These are phyloP conservation scores for Sciaenops ocellatus DNA, from an alignment of 2,797 vertebrate species.

Conservation along the genomic window DNA sequence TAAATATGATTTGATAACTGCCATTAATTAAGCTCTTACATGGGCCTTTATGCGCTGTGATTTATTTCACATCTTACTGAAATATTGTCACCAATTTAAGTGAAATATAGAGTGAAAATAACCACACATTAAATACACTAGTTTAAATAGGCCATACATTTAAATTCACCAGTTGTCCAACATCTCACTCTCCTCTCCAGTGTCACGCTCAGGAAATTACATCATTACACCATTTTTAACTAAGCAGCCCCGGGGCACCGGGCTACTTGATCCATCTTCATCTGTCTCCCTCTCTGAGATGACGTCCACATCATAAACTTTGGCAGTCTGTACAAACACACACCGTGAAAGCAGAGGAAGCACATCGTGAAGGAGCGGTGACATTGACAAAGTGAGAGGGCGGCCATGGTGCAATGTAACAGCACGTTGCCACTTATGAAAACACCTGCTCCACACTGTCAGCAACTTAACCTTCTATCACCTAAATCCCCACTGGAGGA, in stretches of 20 bases:
- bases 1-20: conserved; percentile 48
- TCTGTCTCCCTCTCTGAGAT: conserved; percentile 46
- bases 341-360: conserved; percentile 50
- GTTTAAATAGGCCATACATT: conserved; percentile 35
- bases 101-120: conserved; percentile 30
- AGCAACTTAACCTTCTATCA: conserved; percentile 75
- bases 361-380: conserved; percentile 53
- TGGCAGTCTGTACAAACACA: conserved; percentile 43
- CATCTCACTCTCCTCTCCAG: conserved; percentile 23
- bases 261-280: conserved; percentile 56
- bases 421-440: conserved; percentile 66
- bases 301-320: conserved; percentile 70
- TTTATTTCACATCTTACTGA: conserved; percentile 23
- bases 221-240: conserved; percentile 67
- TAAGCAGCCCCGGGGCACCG: conserved; percentile 25
- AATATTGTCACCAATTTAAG: conserved; percentile 33
- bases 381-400: conserved; percentile 77
- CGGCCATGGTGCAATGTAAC: conserved; percentile 64
- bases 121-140: not conserved
- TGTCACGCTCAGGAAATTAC: conserved; percentile 64
- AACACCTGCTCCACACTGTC: conserved; percentile 81
- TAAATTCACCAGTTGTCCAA: conserved; percentile 45
- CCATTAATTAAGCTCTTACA: conserved; percentile 43
- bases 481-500: conserved; percentile 67
- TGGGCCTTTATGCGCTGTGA: conserved; percentile 24